Evolutionary conservation across 2,113 vertebrate species (phyloP), one percentile per base, ranked within the genome.

Genomic region (Natator depressus): DNA sequence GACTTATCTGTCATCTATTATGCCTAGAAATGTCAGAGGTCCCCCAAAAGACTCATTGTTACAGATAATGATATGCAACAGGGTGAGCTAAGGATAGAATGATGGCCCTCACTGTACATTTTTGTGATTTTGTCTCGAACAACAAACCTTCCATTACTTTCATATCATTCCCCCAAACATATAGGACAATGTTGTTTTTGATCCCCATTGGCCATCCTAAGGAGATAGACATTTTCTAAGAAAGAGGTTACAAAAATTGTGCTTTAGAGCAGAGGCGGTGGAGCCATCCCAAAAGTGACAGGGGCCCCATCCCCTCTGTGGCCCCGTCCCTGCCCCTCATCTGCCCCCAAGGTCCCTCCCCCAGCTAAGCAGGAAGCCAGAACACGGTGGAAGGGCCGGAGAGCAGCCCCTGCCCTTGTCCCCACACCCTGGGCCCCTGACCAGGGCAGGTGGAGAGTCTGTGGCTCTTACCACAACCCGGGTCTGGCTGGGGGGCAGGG

Each of bases 181-280:
- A 24, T 1, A 0, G 51, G 53, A 42, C 59, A 89, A 49, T 0
- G 0, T 35, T 90, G 78, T 47, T 84, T 93, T 95, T 80, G 47
- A 82, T 95, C 95, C 95, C 95, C 94, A 93, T 88, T 95, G 96
- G 84, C 92, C 94, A 96, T 96, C 93, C 87, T 76, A 81, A 95
- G 92, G 83, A 95, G 91, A 85, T 94, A 89, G 95, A 96, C 82
- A 84, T 97, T 97, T 97, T 93, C 93, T 94, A 95, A 84, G 42
- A 97, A 98, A 98, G 97, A 95, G 89, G 90, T 97, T 97, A 96
- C 96, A 93, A 96, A 95, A 86, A 96, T 95, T 96, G 97, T 82
- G 97, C 97, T 10, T 55, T 20, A 55, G 22, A 55, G 54, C 54
- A 24, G 54, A 22, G 54, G 22, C 6, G 16, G 51, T 51, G 51